A percentile compares a stretch with the other conserved stretches of the same genome.
Evolutionary conservation across 2,113 vertebrate species (phyloP).

Genomic region (Paradoxurus hermaphroditus): DNA sequence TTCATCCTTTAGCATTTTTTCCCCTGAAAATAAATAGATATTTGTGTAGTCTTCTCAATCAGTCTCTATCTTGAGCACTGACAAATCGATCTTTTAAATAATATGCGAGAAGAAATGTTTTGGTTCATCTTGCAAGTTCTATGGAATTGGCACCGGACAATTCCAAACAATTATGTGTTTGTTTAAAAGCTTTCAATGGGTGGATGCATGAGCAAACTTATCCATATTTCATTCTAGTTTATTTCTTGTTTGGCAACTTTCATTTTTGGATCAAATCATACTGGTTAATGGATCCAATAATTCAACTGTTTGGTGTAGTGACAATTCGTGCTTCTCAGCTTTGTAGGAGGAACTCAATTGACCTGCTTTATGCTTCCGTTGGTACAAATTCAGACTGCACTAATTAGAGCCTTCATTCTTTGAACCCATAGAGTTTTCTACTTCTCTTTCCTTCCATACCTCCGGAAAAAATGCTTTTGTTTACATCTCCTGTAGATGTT

Average conservation of each 20-base stretch:
- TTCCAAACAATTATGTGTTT: neutral
- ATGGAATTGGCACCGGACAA: neutral
- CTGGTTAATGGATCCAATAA: neutral
- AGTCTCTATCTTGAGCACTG: neutral
- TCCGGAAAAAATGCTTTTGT: neutral
- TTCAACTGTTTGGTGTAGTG: neutral
- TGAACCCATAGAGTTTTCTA: neutral
- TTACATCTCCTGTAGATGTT: neutral
- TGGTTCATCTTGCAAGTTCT: neutral
- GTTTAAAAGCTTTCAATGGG: neutral
- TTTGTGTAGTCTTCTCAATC: neutral
- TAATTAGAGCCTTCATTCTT: neutral
- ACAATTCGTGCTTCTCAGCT: neutral
- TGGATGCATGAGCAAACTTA: neutral
- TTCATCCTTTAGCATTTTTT: neutral
- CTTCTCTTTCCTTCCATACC: neutral
- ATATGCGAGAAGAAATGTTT: neutral
- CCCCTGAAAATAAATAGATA: neutral
- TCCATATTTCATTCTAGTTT: constrained; percentile 18
- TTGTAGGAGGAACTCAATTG: neutral
- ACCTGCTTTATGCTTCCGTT: constrained; percentile 20
- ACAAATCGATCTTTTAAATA: neutral
- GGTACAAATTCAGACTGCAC: neutral
- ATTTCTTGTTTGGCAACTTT: constrained; percentile 42
- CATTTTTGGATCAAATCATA: neutral